Evolutionary conservation across 2,888 invertebrate species (phyloP), one percentile per base, ranked within the genome.

Genomic region (Tenodera sinensis): DNA sequence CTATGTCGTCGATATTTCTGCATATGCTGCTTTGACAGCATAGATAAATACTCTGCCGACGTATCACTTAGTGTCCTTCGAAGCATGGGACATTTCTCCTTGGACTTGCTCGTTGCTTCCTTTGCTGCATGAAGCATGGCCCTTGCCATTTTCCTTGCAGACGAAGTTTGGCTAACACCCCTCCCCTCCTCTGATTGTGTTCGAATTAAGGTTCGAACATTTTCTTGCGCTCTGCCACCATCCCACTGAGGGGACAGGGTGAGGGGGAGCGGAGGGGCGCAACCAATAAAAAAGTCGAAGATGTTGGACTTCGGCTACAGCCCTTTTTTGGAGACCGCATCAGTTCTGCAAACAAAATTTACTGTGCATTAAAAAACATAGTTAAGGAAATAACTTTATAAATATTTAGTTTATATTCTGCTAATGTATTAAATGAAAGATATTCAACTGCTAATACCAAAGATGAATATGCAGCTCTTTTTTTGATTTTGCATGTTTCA

Each of bases 171-270:
- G 83, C 27, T 87, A 83, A 54, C 20, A 30, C 89, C 89, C 89
- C 89, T 89, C 89, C 89, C 86, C 89, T 89, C 89, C 87, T 86
- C 89, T 15, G 87, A 85, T 84, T 47, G 7, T 47, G 88, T 3
- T 34, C 87, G 87, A 87, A 87, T 82, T 88, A 91, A 30, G 90
- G 93, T 93, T 96, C 96, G 94, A 96, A 96, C 93, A 95, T 95
- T 93, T 96, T 96, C 93, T 95, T 95, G 92, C 96, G 95, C 93
- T 96, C 96, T 92, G 96, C 96, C 94, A 96, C 96, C 95, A 96
- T 95, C 93, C 96, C 96, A 93, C 94, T 95, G 92, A 95, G 95
- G 47, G 91, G 90, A 90, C 91, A 91, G 90, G 91, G 91, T 88
- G 91, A 91, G 91, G 92, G 92, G 90, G 92, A 91, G 90, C 90